Evolutionary conservation across 2,888 invertebrate genomes (phyloP), one percentile per base, ranked within the genome.

Genomic region (Andrena bicolor): DNA sequence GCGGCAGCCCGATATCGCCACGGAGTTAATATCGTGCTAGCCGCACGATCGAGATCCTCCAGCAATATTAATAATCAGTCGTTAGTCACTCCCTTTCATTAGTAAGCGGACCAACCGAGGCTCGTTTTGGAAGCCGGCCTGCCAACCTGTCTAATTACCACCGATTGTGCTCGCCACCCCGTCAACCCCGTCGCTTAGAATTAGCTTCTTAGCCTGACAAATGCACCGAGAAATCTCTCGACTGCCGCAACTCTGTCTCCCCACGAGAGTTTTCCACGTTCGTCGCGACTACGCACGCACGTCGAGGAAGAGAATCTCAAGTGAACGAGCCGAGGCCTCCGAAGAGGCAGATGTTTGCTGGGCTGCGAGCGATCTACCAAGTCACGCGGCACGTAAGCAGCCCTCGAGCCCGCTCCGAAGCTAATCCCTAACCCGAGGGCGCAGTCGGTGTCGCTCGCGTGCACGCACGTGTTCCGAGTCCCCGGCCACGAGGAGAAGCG

Each of bases 41-140:
- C 77, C 75, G 73, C 82, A 77, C 86, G 84, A 87, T 87, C 87
- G 79, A 88, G 86, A 87, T 88, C 86, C 64, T 71, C 86, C 76
- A 72, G 76, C 79, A 79, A 88, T 89, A 89, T 88, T 88, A 88
- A 88, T 88, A 87, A 88, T 89, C 87, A 70, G 85, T 82, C 87
- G 85, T 88, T 88, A 85, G 87, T 85, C 85, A 88, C 83, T 88
- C 83, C 83, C 82, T 83, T 88, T 87, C 82, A 83, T 83, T 88
- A 88, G 85, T 76, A 85, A 85, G 73, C 73, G 86, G 66, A 79
- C 65, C 78, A 80, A 77, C 72, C 76, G 76, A 49, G 78, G 80
- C 82, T 84, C 82, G 83, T 86, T 87, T 87, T 87, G 88, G 88
- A 84, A 88, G 77, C 82, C 84, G 32, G 70, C 28, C 74, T 64